Base-by-base conservation (phyloP, 2,888 invertebrate genomes). In the Hyppa rectilinea region DNA sequence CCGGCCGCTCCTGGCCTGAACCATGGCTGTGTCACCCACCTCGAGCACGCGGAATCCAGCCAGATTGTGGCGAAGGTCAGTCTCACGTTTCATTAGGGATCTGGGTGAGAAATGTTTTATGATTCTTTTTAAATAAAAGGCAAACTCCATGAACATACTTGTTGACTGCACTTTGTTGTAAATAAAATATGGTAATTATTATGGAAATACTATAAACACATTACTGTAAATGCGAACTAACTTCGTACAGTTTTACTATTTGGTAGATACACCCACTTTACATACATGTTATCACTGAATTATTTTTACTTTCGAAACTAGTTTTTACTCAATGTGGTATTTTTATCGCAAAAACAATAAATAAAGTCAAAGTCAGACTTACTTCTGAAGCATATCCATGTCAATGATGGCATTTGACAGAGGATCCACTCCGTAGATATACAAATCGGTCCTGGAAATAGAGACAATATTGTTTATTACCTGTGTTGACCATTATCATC, bases 371-470 rank as follows among this genome's bases (percentile, higher is more conserved):
- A 61, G 1, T 23, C 10, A 20, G 2, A 93, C 96, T 96, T 96
- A 98, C 98, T 96, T 97, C 91, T 98, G 97, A 40, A 98, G 91
- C 7, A 97, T 96, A 71, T 98, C 97, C 96, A 98, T 98, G 87
- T 98, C 98, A 56, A 98, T 97, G 68, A 98, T 97, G 0, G 97
- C 97, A 88, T 98, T 98, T 7, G 98, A 97, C 81, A 97, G 95
- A 1, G 98, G 98, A 93, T 98, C 98, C 29, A 98, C 97, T 3
- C 98, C 98, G 88, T 98, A 98, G 71, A 98, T 96, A 86, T 98
- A 98, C 94, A 98, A 96, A 86, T 98, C 98, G 34, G 98, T 98
- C 62, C 98, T 98, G 94, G 94, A 96, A 96, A 74, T 68, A 78
- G 7, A 60, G 64, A 6, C 52, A 60, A 26, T 43, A n/a, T 17